Evolutionary conservation across 1,140 invertebrate genomes (phyloP).

Genomic region (Brachionus rubens): DNA sequence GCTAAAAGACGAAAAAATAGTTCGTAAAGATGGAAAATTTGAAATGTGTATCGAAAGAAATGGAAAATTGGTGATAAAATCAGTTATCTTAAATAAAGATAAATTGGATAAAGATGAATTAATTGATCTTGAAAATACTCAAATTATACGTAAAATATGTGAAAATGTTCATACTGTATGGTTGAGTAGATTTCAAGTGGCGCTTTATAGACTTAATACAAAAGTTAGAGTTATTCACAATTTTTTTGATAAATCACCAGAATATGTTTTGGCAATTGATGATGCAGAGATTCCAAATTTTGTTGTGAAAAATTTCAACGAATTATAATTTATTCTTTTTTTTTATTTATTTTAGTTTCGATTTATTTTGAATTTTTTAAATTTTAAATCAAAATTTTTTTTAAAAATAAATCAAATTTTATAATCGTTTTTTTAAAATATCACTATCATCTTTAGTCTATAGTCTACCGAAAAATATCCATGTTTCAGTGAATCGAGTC

Average conservation of each 20-base stretch:
- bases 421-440: too few relatives aligned
- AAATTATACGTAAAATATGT: slow-evolving; percentile 1
- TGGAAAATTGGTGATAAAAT: not conserved
- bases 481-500: too few relatives aligned
- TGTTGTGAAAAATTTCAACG: not conserved
- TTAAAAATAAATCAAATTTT: not conserved
- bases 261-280: slow-evolving; percentile 10
- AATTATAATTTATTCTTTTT: not conserved
- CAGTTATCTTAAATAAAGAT: not conserved
- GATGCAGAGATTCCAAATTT: slow-evolving; percentile 26
- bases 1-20: slow-evolving; percentile 12
- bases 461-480: too few relatives aligned
- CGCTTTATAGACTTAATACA: not conserved
- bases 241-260: slow-evolving; percentile 15
- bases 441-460: too few relatives aligned
- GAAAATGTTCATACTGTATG: not conserved
- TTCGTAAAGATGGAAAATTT: slow-evolving; percentile 12
- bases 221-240: slow-evolving; percentile 18
- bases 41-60: not conserved
- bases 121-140: not conserved
- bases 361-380: not conserved
- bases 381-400: not conserved
- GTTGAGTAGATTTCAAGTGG: slow-evolving; percentile 7
- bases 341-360: not conserved
- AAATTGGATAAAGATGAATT: not conserved